These are phyloP conservation scores for Melanophora roralis DNA, from an alignment of 2,888 invertebrate species.

Conservation along the genomic window DNA sequence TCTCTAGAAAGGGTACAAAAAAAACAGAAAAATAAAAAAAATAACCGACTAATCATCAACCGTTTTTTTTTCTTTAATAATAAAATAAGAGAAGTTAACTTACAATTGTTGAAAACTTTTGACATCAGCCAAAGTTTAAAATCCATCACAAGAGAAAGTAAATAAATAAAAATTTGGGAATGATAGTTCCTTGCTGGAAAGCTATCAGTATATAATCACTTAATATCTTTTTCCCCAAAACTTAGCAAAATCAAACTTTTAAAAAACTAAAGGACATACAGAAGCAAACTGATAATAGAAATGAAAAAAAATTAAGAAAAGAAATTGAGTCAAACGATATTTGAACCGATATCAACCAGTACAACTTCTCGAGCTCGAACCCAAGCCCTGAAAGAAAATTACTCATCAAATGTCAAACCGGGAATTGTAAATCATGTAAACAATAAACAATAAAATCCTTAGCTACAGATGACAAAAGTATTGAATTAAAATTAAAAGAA, in stretches of 20 bases:
- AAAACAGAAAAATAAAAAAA: neutral
- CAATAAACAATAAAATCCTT: neutral
- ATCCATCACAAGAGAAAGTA: neutral
- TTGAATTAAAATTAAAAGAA: neutral
- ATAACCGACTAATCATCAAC: no score
- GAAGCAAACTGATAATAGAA: neutral
- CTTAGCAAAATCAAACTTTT: neutral
- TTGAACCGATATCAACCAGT: neutral
- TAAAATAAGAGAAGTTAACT: neutral
- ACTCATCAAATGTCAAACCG: neutral
- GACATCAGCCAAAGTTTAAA: neutral
- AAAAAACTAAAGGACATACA: neutral
- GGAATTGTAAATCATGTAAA: neutral
- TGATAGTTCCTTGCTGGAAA: neutral
- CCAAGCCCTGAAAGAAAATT: neutral
- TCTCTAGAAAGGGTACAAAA: neutral
- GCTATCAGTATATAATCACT: neutral
- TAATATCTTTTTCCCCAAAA: neutral
- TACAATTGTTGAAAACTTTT: neutral
- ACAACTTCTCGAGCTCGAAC: conserved; percentile 16
- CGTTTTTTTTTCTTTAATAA: no score
- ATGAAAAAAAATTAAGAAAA: neutral
- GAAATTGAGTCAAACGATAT: neutral
- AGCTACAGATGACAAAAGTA: neutral
- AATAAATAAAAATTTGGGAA: neutral